phyloP scores from a whole-genome alignment of 2,888 invertebrate genomes.

The Mesoligia furuncula region DNA sequence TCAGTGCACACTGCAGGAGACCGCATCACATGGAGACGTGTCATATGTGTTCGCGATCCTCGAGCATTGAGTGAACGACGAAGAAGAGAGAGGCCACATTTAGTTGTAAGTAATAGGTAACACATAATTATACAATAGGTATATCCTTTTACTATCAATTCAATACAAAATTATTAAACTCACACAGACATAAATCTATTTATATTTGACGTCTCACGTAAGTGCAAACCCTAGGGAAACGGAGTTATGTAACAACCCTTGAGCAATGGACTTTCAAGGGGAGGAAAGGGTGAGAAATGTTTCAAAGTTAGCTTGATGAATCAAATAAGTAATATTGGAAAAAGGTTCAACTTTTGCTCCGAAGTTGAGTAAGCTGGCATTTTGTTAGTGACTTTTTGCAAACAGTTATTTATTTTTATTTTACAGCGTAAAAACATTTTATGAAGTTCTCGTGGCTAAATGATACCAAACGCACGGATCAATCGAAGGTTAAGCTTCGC shows the following conservation, averaged over 20 bases:
- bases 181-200: conserved; percentile 6
- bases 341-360: conserved; percentile 45
- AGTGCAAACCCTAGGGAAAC: conserved; percentile 16
- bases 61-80: no score
- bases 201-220: conserved; percentile 35
- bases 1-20: neutral
- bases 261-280: conserved; percentile 34
- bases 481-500: no score
- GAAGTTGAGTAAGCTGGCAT: conserved; percentile 8
- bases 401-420: conserved; percentile 9
- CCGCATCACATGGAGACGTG: neutral
- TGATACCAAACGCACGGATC: no score
- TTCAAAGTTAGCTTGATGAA: conserved; percentile 59
- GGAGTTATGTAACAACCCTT: conserved; percentile 50
- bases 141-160: neutral
- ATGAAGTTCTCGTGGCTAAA: neutral
- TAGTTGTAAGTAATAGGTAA: neutral
- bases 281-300: conserved; percentile 49
- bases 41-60: no score
- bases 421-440: neutral
- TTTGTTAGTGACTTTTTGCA: conserved; percentile 19
- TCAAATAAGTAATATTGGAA: conserved; percentile 60
- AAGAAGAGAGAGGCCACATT: neutral
- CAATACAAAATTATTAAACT: neutral
- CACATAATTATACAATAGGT: no score